phyloP scores from a whole-genome alignment of 2,113 vertebrate species.

The Spea bombifrons region DNA sequence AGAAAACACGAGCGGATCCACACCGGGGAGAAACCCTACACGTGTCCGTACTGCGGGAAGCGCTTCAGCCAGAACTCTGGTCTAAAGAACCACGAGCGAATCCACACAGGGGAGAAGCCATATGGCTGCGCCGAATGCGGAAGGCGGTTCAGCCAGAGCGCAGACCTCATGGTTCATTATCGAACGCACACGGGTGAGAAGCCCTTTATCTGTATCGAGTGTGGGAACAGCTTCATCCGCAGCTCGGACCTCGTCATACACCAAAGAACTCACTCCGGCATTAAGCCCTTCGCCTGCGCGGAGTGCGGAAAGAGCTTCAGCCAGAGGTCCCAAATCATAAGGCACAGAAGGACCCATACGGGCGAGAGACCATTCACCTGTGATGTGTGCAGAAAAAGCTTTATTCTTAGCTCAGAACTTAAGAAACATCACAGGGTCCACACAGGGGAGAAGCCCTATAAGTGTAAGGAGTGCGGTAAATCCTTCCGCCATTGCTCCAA shows the following conservation, averaged over 20 bases:
- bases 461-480: constrained; percentile 40
- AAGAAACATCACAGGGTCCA: constrained; percentile 40
- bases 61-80: constrained; percentile 40
- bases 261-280: constrained; percentile 44
- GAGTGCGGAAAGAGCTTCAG: constrained; percentile 48
- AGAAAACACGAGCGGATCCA: constrained; percentile 33
- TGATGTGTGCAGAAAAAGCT: constrained; percentile 31
- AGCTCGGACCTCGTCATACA: constrained; percentile 37
- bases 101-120: constrained; percentile 43
- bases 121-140: constrained; percentile 37
- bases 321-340: constrained; percentile 38
- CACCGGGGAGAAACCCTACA: constrained; percentile 35
- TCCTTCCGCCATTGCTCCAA: constrained; percentile 36
- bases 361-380: constrained; percentile 33
- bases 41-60: constrained; percentile 40
- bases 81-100: constrained; percentile 44
- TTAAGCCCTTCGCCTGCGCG: constrained; percentile 40
- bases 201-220: constrained; percentile 44
- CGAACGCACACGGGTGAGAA: constrained; percentile 39
- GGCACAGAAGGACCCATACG: constrained; percentile 40
- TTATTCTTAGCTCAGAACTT: constrained; percentile 41
- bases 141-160: constrained; percentile 32
- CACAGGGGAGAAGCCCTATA: constrained; percentile 39
- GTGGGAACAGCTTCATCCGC: constrained; percentile 45
- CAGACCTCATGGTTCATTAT: constrained; percentile 38